phyloP scores from a whole-genome alignment of 1,140 invertebrate genomes.

The Lycorma delicatula region DNA sequence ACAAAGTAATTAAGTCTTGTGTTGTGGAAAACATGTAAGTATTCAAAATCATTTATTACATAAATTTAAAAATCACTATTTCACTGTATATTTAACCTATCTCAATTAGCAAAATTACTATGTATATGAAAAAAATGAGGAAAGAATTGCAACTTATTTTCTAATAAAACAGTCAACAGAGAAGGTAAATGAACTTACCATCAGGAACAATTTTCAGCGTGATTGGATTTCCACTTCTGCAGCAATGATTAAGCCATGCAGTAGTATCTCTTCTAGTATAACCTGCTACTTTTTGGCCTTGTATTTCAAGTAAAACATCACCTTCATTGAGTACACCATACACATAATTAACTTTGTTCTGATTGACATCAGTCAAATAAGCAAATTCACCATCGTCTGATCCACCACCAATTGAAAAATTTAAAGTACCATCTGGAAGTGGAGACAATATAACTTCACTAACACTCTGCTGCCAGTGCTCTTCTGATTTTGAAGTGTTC shows the following conservation, averaged over 20 bases:
- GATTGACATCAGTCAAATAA: conserved; percentile 37
- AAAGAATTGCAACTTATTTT: neutral
- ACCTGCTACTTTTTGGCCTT: conserved; percentile 54
- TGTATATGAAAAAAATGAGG: neutral
- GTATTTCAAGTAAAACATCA: conserved; percentile 51
- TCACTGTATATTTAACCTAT: neutral
- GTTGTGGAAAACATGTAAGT: too few relatives aligned
- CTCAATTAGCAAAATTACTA: neutral
- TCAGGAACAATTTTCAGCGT: conserved; percentile 45
- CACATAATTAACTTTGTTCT: conserved; percentile 39
- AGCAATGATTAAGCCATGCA: conserved; percentile 49
- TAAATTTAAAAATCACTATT: conserved; percentile 3
- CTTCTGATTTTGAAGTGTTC: conserved; percentile 7
- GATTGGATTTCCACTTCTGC: conserved; percentile 46
- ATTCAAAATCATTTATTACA: too few relatives aligned
- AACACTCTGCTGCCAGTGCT: conserved; percentile 28
- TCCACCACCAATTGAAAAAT: conserved; percentile 39
- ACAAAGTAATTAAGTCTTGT: too few relatives aligned
- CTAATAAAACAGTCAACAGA: neutral
- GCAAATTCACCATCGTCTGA: conserved; percentile 52
- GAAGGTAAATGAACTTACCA: conserved; percentile 37
- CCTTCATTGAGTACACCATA: conserved; percentile 37
- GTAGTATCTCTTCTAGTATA: conserved; percentile 51
- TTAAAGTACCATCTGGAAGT: conserved; percentile 25
- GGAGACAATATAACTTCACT: conserved; percentile 25